Conservation (phyloP, 2,888 invertebrate species). For the Mimachlamys varia region DNA sequence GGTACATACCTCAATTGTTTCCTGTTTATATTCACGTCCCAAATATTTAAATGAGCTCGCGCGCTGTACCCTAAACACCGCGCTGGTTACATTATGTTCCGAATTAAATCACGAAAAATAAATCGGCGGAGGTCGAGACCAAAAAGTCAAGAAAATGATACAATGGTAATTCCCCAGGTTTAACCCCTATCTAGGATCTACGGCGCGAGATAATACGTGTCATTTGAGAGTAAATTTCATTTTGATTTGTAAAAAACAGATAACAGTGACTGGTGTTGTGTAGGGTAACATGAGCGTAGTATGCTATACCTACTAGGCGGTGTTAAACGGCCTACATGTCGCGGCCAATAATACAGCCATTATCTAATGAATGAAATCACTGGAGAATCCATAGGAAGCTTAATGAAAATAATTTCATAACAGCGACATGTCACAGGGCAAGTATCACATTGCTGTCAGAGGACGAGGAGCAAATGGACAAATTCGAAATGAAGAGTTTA, state of each 20-base stretch:
- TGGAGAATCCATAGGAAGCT: not conserved
- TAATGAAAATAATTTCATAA: slow-evolving; percentile 36
- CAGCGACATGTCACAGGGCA: not conserved
- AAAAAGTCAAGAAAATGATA: slow-evolving; percentile 28
- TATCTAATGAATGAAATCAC: slow-evolving; percentile 34
- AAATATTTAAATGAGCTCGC: slow-evolving; percentile 15
- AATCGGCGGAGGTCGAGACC: not conserved
- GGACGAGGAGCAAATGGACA: not conserved
- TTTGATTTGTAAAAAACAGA: not conserved
- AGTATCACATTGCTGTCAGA: slow-evolving; percentile 15
- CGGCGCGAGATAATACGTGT: not conserved
- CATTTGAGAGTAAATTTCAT: slow-evolving; percentile 15
- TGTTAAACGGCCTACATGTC: not conserved
- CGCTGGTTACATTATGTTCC: not conserved
- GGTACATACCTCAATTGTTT: not conserved
- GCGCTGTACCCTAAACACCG: slow-evolving; percentile 1
- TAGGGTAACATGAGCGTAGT: not conserved
- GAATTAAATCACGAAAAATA: not conserved
- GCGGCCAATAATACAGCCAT: not conserved
- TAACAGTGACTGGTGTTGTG: not conserved
- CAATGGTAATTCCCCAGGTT: not conserved
- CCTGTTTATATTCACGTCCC: not conserved
- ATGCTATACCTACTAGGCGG: not conserved
- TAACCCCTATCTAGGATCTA: not conserved
- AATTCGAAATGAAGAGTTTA: slow-evolving; percentile 31